Conservation (phyloP, 2,113 vertebrate genomes). For the Hipposideros armiger region DNA sequence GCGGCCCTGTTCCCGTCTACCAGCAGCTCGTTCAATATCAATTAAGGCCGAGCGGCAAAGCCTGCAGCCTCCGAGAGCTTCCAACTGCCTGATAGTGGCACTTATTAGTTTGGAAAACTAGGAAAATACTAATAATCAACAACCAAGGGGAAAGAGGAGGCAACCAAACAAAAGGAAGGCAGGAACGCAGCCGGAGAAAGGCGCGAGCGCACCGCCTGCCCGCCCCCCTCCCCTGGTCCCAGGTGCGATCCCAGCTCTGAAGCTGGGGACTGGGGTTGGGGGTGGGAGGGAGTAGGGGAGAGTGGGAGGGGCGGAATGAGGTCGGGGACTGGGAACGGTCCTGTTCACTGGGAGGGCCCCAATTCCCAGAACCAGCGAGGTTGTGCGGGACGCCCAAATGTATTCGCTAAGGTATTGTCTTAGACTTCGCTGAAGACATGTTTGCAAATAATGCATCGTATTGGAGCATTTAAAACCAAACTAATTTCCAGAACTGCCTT, state of each 20-base stretch:
- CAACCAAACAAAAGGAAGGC: conserved; percentile 81
- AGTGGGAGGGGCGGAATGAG: too few relatives aligned
- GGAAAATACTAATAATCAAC: conserved; percentile 99
- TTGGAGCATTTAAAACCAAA: conserved; percentile 51
- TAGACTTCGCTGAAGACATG: conserved; percentile 87
- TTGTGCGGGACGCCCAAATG: conserved; percentile 82
- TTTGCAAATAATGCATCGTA: conserved; percentile 76
- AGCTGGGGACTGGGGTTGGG: not conserved
- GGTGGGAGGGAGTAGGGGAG: not conserved
- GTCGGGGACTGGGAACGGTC: not conserved
- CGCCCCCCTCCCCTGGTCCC: not conserved
- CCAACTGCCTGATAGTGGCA: conserved; percentile 94
- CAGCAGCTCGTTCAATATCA: conserved; percentile 99
- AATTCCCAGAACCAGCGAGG: conserved; percentile 62
- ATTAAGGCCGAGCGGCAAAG: conserved; percentile 97
- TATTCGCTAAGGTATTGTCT: conserved; percentile 89
- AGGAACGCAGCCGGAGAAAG: not conserved
- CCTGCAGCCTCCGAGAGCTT: conserved; percentile 94
- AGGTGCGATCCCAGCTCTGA: not conserved
- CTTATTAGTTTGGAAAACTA: conserved; percentile 99
- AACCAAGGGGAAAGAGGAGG: conserved; percentile 88
- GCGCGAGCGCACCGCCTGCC: not conserved
- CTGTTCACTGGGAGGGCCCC: not conserved
- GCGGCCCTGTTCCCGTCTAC: conserved; percentile 98
- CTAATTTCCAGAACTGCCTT: conserved; percentile 61